Evolutionary conservation across 2,888 invertebrate species (phyloP), one percentile per base, ranked within the genome.

Genomic region (Ophioninae sp.): DNA sequence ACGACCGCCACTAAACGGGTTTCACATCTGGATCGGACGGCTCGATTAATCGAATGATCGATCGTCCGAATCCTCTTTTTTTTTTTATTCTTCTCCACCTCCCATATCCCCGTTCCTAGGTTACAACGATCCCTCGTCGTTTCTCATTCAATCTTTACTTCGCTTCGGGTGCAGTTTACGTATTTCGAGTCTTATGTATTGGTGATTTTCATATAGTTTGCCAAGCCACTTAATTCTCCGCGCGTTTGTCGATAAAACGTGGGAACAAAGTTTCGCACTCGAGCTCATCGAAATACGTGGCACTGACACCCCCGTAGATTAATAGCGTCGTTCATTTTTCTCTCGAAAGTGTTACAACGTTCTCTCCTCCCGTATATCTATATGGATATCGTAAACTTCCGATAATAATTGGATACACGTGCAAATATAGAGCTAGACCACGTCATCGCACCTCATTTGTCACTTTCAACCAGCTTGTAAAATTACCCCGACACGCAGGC

Each of bases 11-110:
- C 61, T 77, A 72, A 67, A 83, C 73, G 72, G 72, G 68, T 44
- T 41, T 20, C 72, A 61, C 68, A 37, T 65, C 68, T 74, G 74
- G 80, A 68, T 74, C 39, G 22, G 71, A 84, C 74, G 75, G 74
- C 67, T 75, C 71, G 59, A 61, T 75, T 81, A 75, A 78, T 67
- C 78, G 83, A 67, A 81, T 79, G 78, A 84, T 81, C 78, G 81
- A 84, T 81, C 81, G 74, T 37, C 65, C 41, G 56, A 65, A 44
- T 69, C 76, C 22, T 22, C 74, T 77, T 83, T 67, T 64, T 67
- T 64, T 68, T 71, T 68, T 71, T 58, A 17, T 56, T 23, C 41
- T 59, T 63, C 23, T 17, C 10, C 23, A 7, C 41, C 56, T 8
- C 30, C 22, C n/a, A 17, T 17, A 58, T 20, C 59, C 17, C 44